phyloP scores from a whole-genome alignment of 2,113 vertebrate genomes.

The Lagopus leucura region DNA sequence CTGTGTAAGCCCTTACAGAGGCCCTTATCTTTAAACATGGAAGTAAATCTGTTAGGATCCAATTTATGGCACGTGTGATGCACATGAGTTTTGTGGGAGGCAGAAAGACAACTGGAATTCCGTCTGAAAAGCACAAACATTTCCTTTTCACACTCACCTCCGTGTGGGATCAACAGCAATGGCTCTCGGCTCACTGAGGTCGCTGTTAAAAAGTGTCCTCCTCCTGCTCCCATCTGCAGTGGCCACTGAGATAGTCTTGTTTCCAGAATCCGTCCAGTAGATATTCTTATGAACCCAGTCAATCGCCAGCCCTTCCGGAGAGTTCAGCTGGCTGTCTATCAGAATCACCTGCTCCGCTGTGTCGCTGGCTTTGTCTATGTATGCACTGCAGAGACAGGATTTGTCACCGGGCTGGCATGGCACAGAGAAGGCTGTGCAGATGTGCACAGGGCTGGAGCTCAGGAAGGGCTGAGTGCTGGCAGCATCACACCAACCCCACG shows the following conservation, averaged over 20 bases:
- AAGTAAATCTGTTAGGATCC: no score
- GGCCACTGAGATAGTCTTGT: slow-evolving; percentile 95
- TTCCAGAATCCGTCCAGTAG: slow-evolving; percentile 98
- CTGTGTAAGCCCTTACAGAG: not conserved
- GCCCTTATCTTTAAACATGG: no score
- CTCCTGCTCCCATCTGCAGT: slow-evolving; percentile 89
- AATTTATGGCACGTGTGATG: not conserved
- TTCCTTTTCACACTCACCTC: slow-evolving; percentile 81
- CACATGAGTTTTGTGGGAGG: not conserved
- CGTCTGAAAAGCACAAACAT: not conserved
- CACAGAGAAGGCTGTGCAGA: rapidly evolving
- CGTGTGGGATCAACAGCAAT: slow-evolving; percentile 93
- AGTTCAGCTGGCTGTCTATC: slow-evolving; percentile 89
- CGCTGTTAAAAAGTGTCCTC: slow-evolving; percentile 87
- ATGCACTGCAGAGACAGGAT: slow-evolving; percentile 80
- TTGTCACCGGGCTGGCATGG: not conserved
- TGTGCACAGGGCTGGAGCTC: not conserved
- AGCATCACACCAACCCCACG: not conserved
- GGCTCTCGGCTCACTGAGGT: slow-evolving; percentile 92
- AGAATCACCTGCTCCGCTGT: slow-evolving; percentile 88
- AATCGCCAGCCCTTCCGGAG: slow-evolving; percentile 93
- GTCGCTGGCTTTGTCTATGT: slow-evolving; percentile 94
- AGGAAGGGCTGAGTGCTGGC: not conserved
- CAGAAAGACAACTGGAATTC: not conserved
- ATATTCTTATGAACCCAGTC: slow-evolving; percentile 98